Conservation (phyloP, 2,888 invertebrate genomes). For the Merodon equestris region DNA sequence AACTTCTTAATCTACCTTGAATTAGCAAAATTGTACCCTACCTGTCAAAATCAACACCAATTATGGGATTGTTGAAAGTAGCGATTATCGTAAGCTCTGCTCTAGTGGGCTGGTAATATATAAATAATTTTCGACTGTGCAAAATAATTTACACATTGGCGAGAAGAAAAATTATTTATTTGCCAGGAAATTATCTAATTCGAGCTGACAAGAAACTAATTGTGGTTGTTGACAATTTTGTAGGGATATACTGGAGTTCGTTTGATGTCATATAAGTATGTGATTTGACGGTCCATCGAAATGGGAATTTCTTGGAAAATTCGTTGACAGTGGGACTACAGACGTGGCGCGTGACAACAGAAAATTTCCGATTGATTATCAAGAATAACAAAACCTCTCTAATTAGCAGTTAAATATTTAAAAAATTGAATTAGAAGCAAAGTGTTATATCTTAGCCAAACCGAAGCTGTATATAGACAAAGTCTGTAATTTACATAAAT, state of each 20-base stretch:
- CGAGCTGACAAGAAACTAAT: no score
- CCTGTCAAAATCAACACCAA: background rate
- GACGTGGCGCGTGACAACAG: slow-evolving; percentile 28
- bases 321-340: no score
- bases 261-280: no score
- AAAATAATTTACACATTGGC: background rate
- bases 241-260: no score
- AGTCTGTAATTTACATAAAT: no score
- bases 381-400: slow-evolving; percentile 6
- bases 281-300: no score
- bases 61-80: background rate
- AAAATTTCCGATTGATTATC: slow-evolving; percentile 19
- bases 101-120: no score
- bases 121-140: background rate
- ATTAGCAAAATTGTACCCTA: background rate
- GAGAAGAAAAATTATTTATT: background rate
- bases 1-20: background rate
- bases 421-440: slow-evolving; percentile 1
- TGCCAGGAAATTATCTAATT: background rate
- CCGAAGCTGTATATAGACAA: no score
- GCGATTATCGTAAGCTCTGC: background rate
- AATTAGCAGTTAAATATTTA: slow-evolving; percentile 22
- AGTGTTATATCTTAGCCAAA: no score
- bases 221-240: background rate
- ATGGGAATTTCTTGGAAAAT: no score